These are phyloP conservation scores for Dolichotis patagonum DNA, from an alignment of 2,113 vertebrate species.

Conservation along the genomic window DNA sequence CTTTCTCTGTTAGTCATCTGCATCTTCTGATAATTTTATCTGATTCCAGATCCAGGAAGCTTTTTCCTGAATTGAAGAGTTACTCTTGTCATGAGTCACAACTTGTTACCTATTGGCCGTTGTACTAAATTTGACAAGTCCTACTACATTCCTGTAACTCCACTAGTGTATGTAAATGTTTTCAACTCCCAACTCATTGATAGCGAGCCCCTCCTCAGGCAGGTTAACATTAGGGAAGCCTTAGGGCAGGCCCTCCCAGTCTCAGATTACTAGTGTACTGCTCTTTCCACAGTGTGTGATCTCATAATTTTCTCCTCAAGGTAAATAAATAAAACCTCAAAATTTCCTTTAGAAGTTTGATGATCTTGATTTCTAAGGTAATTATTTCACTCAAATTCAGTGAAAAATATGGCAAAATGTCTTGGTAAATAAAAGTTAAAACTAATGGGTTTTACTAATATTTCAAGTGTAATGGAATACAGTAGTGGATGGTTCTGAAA, in stretches of 20 bases:
- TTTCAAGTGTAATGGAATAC: not conserved
- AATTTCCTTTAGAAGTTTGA: not conserved
- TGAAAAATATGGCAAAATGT: not conserved
- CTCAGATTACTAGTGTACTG: not conserved
- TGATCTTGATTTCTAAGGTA: not conserved
- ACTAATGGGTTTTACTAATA: not conserved
- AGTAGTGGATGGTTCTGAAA: not conserved
- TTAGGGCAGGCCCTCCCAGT: not conserved
- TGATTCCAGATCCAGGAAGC: not conserved
- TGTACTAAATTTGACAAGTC: not conserved
- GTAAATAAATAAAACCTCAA: not conserved
- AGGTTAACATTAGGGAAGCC: not conserved
- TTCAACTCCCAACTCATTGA: not conserved
- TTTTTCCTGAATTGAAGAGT: not conserved
- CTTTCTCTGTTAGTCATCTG: not conserved
- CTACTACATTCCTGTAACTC: not conserved
- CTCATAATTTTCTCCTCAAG: not conserved
- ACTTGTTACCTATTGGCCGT: not conserved
- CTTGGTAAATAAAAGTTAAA: not conserved
- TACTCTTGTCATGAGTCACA: not conserved
- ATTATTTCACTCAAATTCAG: not conserved
- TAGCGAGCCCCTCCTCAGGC: not conserved
- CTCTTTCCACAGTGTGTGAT: not conserved
- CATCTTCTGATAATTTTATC: not conserved
- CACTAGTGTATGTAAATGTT: too few species aligned